A percentile compares a stretch with the other conserved stretches of the same genome.
These are phyloP conservation scores for Prionailurus viverrinus DNA, from an alignment of 2,113 vertebrate genomes.

Conservation along the genomic window DNA sequence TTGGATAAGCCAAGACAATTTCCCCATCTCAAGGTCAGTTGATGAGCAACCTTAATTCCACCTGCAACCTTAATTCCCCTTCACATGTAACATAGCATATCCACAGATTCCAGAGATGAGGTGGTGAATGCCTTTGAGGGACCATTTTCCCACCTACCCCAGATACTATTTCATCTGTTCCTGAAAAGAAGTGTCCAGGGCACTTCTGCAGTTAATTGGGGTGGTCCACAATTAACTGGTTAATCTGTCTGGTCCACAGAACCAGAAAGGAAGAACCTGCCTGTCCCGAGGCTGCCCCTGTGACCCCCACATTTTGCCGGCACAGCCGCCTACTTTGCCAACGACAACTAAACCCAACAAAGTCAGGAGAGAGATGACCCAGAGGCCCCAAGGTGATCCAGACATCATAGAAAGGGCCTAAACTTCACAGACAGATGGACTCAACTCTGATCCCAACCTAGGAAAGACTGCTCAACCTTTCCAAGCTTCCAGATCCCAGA, in stretches of 20 bases:
- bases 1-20: background rate
- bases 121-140: background rate
- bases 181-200: background rate
- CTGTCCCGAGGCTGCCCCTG: background rate
- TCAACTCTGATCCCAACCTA: background rate
- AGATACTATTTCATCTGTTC: background rate
- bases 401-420: background rate
- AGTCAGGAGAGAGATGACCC: background rate
- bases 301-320: background rate
- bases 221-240: too few relatives aligned
- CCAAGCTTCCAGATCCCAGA: background rate
- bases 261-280: background rate
- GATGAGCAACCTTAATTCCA: background rate
- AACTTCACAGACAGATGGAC: background rate
- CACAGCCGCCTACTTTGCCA: background rate
- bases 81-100: background rate
- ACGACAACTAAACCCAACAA: background rate
- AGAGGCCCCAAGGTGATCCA: background rate
- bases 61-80: background rate
- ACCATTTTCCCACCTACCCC: background rate
- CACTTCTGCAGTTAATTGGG: background rate
- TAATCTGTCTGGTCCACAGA: background rate
- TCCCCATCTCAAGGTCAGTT: background rate
- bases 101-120: background rate
- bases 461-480: background rate